A percentile compares a stretch with the other conserved stretches of the same genome.
Conservation (phyloP, 2,113 vertebrate species). For the Pandion haliaetus region DNA sequence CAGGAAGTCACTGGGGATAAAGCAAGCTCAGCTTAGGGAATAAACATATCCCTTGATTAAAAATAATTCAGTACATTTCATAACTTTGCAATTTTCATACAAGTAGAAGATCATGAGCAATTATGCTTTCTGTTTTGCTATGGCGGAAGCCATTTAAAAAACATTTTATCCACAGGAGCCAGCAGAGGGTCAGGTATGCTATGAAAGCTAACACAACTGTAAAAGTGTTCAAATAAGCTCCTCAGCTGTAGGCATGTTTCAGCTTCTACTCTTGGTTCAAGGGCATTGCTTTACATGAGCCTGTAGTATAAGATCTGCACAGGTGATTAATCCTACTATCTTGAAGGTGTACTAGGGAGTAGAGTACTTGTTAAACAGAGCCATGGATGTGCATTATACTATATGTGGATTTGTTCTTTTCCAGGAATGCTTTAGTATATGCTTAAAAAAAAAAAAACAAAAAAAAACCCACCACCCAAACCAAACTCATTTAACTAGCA, state of each 20-base stretch:
- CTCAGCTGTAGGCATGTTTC: not conserved
- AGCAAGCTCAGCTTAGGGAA: not conserved
- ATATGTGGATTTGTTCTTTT: not conserved
- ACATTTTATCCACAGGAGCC: not conserved
- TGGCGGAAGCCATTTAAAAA: not conserved
- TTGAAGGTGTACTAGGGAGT: not conserved
- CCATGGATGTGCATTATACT: not conserved
- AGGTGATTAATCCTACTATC: not conserved
- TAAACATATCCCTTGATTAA: not conserved
- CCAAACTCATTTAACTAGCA: not conserved
- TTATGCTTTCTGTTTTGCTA: not conserved
- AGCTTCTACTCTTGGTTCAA: not conserved
- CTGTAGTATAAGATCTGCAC: not conserved
- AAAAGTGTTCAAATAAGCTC: not conserved
- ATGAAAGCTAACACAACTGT: not conserved
- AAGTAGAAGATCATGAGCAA: not conserved
- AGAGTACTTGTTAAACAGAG: not conserved
- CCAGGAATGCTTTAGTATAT: not conserved
- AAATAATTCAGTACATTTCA: not conserved
- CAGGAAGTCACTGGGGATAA: not conserved
- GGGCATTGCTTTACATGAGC: not conserved
- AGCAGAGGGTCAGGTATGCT: not conserved
- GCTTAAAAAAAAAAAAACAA: not conserved
- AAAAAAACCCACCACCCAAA: no score
- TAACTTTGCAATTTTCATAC: not conserved